A percentile compares a stretch with the other conserved stretches of the same genome.
phyloP scores from a whole-genome alignment of 2,113 vertebrate species.

The Cyprinodon variegatus region DNA sequence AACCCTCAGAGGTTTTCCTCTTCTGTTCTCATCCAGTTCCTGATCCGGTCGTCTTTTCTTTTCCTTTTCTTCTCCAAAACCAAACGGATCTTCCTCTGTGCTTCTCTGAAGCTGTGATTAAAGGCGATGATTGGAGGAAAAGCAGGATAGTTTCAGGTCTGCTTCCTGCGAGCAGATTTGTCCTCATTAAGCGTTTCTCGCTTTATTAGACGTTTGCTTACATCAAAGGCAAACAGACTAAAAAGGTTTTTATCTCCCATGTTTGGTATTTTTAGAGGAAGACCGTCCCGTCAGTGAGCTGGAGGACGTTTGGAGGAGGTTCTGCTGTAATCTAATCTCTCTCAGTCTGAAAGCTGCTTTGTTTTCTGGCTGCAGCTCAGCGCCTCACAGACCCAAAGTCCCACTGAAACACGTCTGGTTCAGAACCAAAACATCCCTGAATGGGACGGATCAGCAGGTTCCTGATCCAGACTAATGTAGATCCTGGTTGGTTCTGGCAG shows the following conservation, averaged over 20 bases:
- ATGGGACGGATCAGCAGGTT: background rate
- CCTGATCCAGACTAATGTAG: background rate
- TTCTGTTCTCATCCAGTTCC: too few species aligned
- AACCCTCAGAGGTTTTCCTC: too few species aligned
- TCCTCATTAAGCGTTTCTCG: too few species aligned
- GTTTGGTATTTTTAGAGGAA: background rate
- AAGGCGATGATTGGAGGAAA: too few species aligned
- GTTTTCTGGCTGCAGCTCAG: background rate
- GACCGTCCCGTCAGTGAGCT: background rate
- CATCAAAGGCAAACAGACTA: background rate
- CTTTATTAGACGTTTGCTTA: background rate
- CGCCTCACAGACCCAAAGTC: background rate
- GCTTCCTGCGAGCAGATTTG: too few species aligned
- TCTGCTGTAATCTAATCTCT: conserved; percentile 57
- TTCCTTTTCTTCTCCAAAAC: too few species aligned
- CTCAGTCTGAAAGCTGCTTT: too few species aligned
- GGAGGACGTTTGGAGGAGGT: conserved; percentile 68
- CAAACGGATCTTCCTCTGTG: too few species aligned
- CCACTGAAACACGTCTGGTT: background rate
- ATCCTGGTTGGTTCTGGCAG: background rate
- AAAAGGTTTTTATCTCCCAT: background rate
- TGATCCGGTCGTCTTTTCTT: too few species aligned
- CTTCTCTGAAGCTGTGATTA: too few species aligned
- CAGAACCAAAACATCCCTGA: background rate
- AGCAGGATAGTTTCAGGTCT: too few species aligned